phyloP scores from a whole-genome alignment of 2,888 invertebrate species.

The Polietes domitor region DNA sequence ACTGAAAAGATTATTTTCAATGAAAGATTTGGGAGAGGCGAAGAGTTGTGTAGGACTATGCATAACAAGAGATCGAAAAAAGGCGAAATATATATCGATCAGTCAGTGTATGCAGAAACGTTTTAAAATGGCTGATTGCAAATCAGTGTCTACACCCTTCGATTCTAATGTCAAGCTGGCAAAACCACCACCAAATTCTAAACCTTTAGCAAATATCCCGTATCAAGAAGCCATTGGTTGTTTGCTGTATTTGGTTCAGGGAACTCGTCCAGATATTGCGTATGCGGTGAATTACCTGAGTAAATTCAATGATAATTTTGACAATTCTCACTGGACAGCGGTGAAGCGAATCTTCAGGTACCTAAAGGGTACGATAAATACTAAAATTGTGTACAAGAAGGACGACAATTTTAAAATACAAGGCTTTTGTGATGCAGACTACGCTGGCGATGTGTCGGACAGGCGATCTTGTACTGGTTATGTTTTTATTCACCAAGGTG shows the following conservation, averaged over 20 bases:
- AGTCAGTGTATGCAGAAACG: constrained; percentile 45
- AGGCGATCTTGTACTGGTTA: constrained; percentile 55
- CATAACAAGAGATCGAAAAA: constrained; percentile 37
- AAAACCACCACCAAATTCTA: neutral
- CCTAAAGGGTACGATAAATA: neutral
- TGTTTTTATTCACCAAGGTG: constrained; percentile 40
- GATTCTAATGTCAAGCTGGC: constrained; percentile 55
- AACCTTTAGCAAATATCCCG: constrained; percentile 22
- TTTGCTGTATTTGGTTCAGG: neutral
- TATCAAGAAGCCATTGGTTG: constrained; percentile 60
- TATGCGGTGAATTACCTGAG: constrained; percentile 4
- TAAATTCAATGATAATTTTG: constrained; percentile 44
- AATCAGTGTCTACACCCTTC: constrained; percentile 59
- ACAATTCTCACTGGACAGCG: constrained; percentile 48
- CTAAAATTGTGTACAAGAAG: constrained; percentile 19
- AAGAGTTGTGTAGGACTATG: constrained; percentile 53
- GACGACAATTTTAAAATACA: constrained; percentile 29
- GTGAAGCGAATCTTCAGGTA: constrained; percentile 14
- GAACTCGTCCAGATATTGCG: constrained; percentile 28
- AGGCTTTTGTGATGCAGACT: constrained; percentile 52
- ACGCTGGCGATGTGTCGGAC: constrained; percentile 41
- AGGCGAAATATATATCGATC: constrained; percentile 11
- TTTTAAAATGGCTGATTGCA: constrained; percentile 58
- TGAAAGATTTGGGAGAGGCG: constrained; percentile 47
- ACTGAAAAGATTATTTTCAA: constrained; percentile 46